phyloP scores from a whole-genome alignment of 2,113 vertebrate genomes.

The Forbesichthys agassizii region DNA sequence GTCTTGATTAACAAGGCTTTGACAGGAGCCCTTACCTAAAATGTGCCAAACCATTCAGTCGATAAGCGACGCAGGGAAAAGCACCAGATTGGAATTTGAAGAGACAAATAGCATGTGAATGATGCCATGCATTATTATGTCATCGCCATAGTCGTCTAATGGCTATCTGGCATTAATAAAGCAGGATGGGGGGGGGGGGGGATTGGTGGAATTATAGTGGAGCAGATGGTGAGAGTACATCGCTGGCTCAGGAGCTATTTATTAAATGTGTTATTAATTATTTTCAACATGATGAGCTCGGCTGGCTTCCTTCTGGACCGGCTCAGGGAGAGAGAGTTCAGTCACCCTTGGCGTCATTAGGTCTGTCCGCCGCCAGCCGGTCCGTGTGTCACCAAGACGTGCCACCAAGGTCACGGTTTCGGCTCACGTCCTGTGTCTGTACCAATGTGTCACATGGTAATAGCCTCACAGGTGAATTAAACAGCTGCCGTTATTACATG shows the following conservation, averaged over 20 bases:
- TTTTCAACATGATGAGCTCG: slow-evolving; percentile 78
- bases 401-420: slow-evolving; percentile 30
- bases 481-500: slow-evolving; percentile 14
- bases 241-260: slow-evolving; percentile 78
- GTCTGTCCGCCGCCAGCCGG: slow-evolving; percentile 32
- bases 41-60: slow-evolving; percentile 61
- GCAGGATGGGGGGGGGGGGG: slow-evolving; percentile 24
- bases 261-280: slow-evolving; percentile 84
- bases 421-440: slow-evolving; percentile 8
- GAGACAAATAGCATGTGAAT: slow-evolving; percentile 77
- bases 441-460: slow-evolving; percentile 21
- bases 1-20: slow-evolving; percentile 60
- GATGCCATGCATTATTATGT: slow-evolving; percentile 77
- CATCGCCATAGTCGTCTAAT: slow-evolving; percentile 74
- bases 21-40: slow-evolving; percentile 58
- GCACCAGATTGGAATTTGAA: slow-evolving; percentile 73
- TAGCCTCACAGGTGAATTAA: slow-evolving; percentile 13
- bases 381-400: slow-evolving; percentile 32
- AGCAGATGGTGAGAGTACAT: slow-evolving; percentile 80
- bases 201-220: slow-evolving; percentile 59
- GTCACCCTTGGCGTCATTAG: slow-evolving; percentile 58
- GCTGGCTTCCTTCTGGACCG: slow-evolving; percentile 68
- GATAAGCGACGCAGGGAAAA: slow-evolving; percentile 22
- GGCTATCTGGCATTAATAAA: slow-evolving; percentile 78
- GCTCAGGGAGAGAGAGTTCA: slow-evolving; percentile 53